Percentiles rank a stretch among this genome's conserved stretches.
Evolutionary conservation across 2,113 vertebrate genomes (phyloP).

Genomic region (Bubo blakistoni): DNA sequence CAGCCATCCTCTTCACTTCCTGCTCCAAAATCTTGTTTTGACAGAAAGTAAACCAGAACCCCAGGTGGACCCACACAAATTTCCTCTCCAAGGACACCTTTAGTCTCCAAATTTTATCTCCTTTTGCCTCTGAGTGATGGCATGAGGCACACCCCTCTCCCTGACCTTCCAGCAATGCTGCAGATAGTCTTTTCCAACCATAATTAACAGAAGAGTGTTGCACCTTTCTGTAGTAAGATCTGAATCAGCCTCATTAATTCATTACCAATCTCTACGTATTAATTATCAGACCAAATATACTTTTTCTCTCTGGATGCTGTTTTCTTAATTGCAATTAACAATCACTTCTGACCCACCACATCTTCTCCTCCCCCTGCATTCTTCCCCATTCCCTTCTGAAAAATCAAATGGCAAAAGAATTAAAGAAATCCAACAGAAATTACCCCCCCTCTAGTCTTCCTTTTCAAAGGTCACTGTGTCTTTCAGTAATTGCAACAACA

Average conservation of each 20-base stretch:
- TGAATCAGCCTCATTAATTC: slow-evolving; percentile 63
- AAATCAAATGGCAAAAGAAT: slow-evolving; percentile 59
- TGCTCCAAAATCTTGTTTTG: background rate
- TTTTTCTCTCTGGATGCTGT: slow-evolving; percentile 51
- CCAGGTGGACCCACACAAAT: background rate
- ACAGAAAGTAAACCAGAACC: background rate
- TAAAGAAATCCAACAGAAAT: slow-evolving; percentile 51
- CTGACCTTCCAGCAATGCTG: background rate
- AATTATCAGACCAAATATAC: slow-evolving; percentile 63
- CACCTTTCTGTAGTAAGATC: slow-evolving; percentile 39
- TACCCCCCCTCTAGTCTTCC: slow-evolving; percentile 35
- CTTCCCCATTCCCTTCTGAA: background rate
- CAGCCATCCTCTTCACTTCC: background rate
- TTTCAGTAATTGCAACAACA: slow-evolving; percentile 68
- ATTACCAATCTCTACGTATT: slow-evolving; percentile 49
- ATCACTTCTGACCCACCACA: slow-evolving; percentile 62
- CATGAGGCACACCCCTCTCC: background rate
- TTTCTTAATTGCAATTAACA: slow-evolving; percentile 69
- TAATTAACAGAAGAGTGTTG: slow-evolving; percentile 3
- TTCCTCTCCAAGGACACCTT: background rate
- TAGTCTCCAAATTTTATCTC: background rate
- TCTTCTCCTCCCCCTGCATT: slow-evolving; percentile 23
- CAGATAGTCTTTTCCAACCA: background rate
- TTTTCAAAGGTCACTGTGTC: slow-evolving; percentile 67
- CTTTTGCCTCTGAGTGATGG: background rate